Percentiles rank a stretch among this genome's conserved stretches.
phyloP scores from a whole-genome alignment of 2,113 vertebrate genomes.

The Narcine bancroftii region DNA sequence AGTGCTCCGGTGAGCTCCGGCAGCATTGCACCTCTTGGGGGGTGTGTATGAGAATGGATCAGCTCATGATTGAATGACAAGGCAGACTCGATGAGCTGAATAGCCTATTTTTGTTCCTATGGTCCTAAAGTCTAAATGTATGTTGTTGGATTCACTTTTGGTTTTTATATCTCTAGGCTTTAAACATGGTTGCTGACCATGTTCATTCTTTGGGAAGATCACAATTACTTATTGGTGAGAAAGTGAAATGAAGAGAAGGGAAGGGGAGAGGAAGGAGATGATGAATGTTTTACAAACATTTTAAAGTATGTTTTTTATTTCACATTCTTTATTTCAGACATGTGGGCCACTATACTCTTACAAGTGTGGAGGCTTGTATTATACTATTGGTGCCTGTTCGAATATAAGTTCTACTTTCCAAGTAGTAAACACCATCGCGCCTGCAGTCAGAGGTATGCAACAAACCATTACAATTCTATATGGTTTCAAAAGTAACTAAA shows the following conservation, averaged over 20 bases:
- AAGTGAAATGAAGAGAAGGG: too few relatives aligned
- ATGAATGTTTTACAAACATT: not conserved
- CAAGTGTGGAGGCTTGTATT: constrained; percentile 82
- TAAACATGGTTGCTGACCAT: not conserved
- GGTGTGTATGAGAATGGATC: too few relatives aligned
- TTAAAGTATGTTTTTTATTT: not conserved
- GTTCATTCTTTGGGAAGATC: not conserved
- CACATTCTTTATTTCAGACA: constrained; percentile 61
- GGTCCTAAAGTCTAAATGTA: too few relatives aligned
- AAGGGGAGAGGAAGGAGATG: not conserved
- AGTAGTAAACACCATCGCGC: constrained; percentile 75
- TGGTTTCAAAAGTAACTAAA: constrained; percentile 43
- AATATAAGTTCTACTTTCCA: constrained; percentile 85
- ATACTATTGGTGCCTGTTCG: constrained; percentile 85
- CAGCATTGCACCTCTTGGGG: too few relatives aligned
- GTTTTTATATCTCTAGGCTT: not conserved
- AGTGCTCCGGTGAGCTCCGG: too few relatives aligned
- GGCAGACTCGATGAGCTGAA: too few relatives aligned
- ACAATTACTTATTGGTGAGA: not conserved
- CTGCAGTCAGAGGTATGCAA: constrained; percentile 71
- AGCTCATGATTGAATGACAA: not conserved
- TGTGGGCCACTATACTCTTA: constrained; percentile 94
- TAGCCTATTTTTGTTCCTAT: too few relatives aligned
- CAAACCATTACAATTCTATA: constrained; percentile 40
- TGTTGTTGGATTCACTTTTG: not conserved